These are phyloP conservation scores for Ivindomyrus marchei DNA, from an alignment of 2,113 vertebrate species.

Conservation along the genomic window DNA sequence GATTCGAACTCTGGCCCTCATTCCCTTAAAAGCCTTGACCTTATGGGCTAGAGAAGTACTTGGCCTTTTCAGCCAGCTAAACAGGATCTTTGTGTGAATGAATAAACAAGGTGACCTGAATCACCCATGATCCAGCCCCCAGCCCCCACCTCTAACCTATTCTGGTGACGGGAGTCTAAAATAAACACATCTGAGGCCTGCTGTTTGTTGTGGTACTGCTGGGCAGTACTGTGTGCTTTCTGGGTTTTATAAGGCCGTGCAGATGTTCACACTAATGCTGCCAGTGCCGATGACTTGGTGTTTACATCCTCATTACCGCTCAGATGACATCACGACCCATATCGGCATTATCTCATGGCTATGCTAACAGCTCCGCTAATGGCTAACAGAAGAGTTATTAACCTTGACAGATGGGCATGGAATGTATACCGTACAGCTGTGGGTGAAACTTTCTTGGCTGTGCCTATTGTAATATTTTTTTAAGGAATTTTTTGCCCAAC, in stretches of 20 bases:
- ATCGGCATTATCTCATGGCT: neutral
- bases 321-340: neutral
- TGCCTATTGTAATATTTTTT: neutral
- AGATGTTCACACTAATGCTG: neutral
- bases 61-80: neutral
- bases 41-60: neutral
- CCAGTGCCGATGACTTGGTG: neutral
- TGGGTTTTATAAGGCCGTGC: neutral
- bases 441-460: neutral
- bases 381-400: neutral
- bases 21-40: slow-evolving; percentile 6
- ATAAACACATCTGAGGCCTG: neutral
- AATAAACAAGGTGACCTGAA: neutral
- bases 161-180: neutral
- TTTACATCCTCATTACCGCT: neutral
- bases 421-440: neutral
- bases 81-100: neutral
- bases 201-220: neutral
- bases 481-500: neutral
- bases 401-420: neutral
- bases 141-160: neutral
- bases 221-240: neutral
- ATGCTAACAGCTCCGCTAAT: neutral
- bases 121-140: neutral
- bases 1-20: slow-evolving; percentile 1